Percentiles rank a stretch among this genome's conserved stretches.
phyloP scores from a whole-genome alignment of 2,888 invertebrate species.

The Pelosia muscerda region DNA sequence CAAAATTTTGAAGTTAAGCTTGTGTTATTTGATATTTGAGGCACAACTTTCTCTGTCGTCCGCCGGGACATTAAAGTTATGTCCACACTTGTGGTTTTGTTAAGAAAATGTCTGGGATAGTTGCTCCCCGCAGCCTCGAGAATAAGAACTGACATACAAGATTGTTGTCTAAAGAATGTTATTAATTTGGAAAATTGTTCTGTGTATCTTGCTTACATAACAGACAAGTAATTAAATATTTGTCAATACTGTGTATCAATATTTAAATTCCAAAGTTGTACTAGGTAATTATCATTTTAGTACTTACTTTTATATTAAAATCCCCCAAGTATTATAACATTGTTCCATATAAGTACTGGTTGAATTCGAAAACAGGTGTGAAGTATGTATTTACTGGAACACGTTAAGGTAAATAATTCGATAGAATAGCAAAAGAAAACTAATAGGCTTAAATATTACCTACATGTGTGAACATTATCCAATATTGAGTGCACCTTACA shows the following conservation, averaged over 20 bases:
- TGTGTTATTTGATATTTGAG: constrained; percentile 9
- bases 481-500: constrained; percentile 43
- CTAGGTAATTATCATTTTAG: too few relatives aligned
- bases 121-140: constrained; percentile 23
- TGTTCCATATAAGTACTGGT: not conserved
- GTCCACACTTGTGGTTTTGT: constrained; percentile 29
- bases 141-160: not conserved
- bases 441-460: constrained; percentile 46
- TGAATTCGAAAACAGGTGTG: not conserved
- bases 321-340: not conserved
- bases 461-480: constrained; percentile 46
- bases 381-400: not conserved
- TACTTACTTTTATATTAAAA: not conserved
- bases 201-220: not conserved
- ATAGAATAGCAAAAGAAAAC: constrained; percentile 22
- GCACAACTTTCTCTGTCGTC: constrained; percentile 21
- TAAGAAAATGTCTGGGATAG: constrained; percentile 30
- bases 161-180: constrained; percentile 4
- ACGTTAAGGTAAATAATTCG: not conserved
- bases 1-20: not conserved
- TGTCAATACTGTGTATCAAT: not conserved
- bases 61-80: constrained; percentile 19
- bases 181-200: not conserved
- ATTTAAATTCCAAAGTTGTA: not conserved
- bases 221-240: not conserved